Conservation (phyloP, 2,113 vertebrate genomes). For the Oryzias melastigma region DNA sequence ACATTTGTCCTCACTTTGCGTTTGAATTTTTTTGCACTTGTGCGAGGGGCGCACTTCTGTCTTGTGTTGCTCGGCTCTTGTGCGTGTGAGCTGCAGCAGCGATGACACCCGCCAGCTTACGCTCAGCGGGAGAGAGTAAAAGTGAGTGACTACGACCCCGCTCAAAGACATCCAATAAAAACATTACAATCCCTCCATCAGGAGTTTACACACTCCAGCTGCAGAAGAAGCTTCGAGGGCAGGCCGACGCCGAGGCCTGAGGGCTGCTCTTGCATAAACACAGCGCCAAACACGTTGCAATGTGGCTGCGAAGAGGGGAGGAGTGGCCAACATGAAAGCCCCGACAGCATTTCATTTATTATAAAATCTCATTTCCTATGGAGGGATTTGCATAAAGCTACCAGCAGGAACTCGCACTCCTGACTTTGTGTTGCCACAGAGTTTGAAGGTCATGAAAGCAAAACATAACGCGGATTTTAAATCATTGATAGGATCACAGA, state of each 20-base stretch:
- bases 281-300: slow-evolving; percentile 9
- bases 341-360: slow-evolving; percentile 25
- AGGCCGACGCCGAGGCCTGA: slow-evolving; percentile 19
- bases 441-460: slow-evolving; percentile 43
- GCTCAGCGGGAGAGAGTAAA: slow-evolving; percentile 12
- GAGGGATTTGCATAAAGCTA: slow-evolving; percentile 20
- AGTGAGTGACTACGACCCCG: slow-evolving; percentile 21
- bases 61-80: slow-evolving; percentile 2
- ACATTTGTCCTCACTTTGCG: no score
- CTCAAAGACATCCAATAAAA: slow-evolving; percentile 50
- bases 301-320: background rate
- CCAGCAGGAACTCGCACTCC: slow-evolving; percentile 4
- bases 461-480: slow-evolving; percentile 45
- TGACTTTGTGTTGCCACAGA: slow-evolving; percentile 35
- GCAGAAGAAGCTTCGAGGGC: slow-evolving; percentile 36
- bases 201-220: slow-evolving; percentile 32
- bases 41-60: slow-evolving; percentile 4
- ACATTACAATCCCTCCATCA: slow-evolving; percentile 28
- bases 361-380: slow-evolving; percentile 32
- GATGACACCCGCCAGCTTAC: slow-evolving; percentile 1
- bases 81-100: slow-evolving; percentile 17
- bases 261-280: slow-evolving; percentile 13
- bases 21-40: no score
- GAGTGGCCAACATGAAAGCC: slow-evolving; percentile 16
- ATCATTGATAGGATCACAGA: slow-evolving; percentile 41